phyloP scores from a whole-genome alignment of 2,888 invertebrate species.

The Caenorhabditis sp. region DNA sequence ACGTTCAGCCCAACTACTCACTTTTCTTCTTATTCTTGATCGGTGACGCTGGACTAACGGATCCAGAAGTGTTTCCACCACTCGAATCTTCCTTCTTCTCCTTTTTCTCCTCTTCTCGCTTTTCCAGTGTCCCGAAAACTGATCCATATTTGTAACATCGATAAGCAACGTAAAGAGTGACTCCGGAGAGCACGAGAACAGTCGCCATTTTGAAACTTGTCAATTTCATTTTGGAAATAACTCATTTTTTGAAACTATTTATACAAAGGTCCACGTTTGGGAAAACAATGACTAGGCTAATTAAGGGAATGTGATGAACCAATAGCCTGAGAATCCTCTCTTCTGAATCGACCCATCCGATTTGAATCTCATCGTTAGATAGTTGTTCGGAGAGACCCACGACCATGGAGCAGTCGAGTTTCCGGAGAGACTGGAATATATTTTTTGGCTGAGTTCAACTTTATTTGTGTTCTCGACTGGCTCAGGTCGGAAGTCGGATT shows the following conservation, averaged over 20 bases:
- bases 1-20: conserved; percentile 3
- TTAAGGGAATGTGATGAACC: conserved; percentile 15
- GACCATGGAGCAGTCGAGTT: conserved; percentile 39
- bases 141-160: conserved; percentile 49
- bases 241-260: not conserved
- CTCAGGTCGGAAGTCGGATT: no score
- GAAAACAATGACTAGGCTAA: not conserved
- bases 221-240: conserved; percentile 10
- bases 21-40: conserved; percentile 6
- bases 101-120: not conserved
- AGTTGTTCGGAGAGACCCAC: conserved; percentile 28
- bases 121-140: conserved; percentile 31
- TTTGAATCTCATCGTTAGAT: conserved; percentile 53
- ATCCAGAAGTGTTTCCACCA: conserved; percentile 8
- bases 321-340: conserved; percentile 41
- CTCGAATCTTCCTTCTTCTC: not conserved
- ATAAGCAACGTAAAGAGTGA: conserved; percentile 36
- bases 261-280: not conserved
- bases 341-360: conserved; percentile 48
- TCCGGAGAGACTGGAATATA: conserved; percentile 52
- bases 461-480: no score
- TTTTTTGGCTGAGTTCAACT: no score
- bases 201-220: conserved; percentile 7
- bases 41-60: not conserved
- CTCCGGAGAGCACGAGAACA: conserved; percentile 26